phyloP scores from a whole-genome alignment of 2,888 invertebrate species.

The Dynastes tityus region DNA sequence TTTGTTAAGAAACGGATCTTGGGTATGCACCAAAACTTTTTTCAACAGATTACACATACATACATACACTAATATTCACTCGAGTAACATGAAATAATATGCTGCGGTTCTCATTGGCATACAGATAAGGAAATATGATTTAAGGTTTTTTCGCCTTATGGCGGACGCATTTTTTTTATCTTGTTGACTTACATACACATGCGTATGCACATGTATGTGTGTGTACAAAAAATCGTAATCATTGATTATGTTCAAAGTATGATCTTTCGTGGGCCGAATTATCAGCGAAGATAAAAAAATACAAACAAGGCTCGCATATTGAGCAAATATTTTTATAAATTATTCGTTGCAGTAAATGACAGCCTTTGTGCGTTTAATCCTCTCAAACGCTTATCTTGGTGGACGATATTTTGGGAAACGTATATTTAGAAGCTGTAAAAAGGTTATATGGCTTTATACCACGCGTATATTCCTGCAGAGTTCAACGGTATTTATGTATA shows the following conservation, averaged over 20 bases:
- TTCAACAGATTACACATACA: neutral
- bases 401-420: slow-evolving; percentile 30
- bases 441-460: slow-evolving; percentile 11
- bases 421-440: slow-evolving; percentile 37
- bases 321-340: slow-evolving; percentile 44
- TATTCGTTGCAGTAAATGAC: slow-evolving; percentile 44
- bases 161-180: slow-evolving; percentile 39
- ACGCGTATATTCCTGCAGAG: slow-evolving; percentile 9
- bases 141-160: slow-evolving; percentile 38
- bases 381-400: slow-evolving; percentile 21
- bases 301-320: slow-evolving; percentile 43
- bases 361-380: slow-evolving; percentile 44
- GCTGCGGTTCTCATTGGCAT: slow-evolving; percentile 21
- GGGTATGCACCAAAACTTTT: neutral
- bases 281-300: slow-evolving; percentile 44
- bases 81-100: slow-evolving; percentile 16
- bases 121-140: slow-evolving; percentile 39
- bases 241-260: slow-evolving; percentile 37
- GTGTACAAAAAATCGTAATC: slow-evolving; percentile 40
- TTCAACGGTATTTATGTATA: slow-evolving; percentile 31
- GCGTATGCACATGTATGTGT: slow-evolving; percentile 23
- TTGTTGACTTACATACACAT: slow-evolving; percentile 39
- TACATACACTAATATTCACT: neutral
- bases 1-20: too few relatives aligned
- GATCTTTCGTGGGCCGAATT: slow-evolving; percentile 41